Evolutionary conservation across 1,140 invertebrate species (phyloP).

Genomic region (Drosophila hydei): DNA sequence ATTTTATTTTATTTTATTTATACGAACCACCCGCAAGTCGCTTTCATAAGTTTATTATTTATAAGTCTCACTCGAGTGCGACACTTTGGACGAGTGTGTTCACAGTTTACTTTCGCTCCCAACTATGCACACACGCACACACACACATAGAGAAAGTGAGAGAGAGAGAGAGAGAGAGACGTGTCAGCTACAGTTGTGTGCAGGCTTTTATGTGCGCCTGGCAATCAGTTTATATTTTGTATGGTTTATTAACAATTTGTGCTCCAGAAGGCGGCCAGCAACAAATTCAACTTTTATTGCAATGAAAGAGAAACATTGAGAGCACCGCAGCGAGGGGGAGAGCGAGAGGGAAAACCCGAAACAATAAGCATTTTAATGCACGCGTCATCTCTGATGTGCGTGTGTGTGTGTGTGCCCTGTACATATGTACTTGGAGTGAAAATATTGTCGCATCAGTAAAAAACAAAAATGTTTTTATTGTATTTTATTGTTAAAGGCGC

Average conservation of each 20-base stretch:
- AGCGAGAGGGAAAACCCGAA: neutral
- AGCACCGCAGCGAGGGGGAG: neutral
- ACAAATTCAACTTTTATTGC: slow-evolving; percentile 56
- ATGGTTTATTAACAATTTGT: slow-evolving; percentile 72
- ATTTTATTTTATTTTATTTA: slow-evolving; percentile 60
- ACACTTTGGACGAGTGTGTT: slow-evolving; percentile 68
- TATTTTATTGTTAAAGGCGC: slow-evolving; percentile 59
- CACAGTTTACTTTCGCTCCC: slow-evolving; percentile 28
- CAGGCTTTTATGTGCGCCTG: slow-evolving; percentile 45
- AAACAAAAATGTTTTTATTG: slow-evolving; percentile 51
- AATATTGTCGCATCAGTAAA: slow-evolving; percentile 54
- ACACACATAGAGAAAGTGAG: neutral
- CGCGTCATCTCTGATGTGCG: slow-evolving; percentile 26
- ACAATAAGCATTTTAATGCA: slow-evolving; percentile 38
- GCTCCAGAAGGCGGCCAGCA: slow-evolving; percentile 34
- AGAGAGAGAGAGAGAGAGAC: no score
- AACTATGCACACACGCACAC: slow-evolving; percentile 17
- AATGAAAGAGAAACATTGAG: neutral
- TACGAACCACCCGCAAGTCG: slow-evolving; percentile 40
- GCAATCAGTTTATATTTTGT: slow-evolving; percentile 68
- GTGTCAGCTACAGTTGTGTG: slow-evolving; percentile 19
- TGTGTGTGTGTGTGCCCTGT: slow-evolving; percentile 14
- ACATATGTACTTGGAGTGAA: slow-evolving; percentile 3
- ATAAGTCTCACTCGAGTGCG: slow-evolving; percentile 68
- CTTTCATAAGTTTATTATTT: slow-evolving; percentile 74